A percentile compares a stretch with the other conserved stretches of the same genome.
Conservation (phyloP, 2,797 vertebrate genomes). For the Falco berigora region DNA sequence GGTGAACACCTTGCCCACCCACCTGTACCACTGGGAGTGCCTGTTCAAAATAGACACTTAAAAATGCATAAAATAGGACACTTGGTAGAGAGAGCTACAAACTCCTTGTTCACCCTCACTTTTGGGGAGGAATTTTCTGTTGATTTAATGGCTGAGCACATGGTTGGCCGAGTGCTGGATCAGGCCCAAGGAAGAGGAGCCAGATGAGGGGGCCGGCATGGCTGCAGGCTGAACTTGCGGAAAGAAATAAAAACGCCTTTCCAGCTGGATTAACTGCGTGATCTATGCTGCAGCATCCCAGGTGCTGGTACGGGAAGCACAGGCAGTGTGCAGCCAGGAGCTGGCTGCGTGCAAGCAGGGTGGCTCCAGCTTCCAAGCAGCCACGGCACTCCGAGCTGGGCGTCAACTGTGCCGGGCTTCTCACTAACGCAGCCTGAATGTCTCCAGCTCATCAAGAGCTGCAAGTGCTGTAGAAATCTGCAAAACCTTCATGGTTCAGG, state of each 20-base stretch:
- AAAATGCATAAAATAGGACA: rapidly evolving
- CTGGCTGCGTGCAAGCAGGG: background rate
- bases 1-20: background rate
- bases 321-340: background rate
- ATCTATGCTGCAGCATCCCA: rapidly evolving
- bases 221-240: background rate
- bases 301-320: background rate
- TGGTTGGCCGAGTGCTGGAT: background rate
- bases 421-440: background rate
- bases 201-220: background rate
- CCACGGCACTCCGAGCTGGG: background rate
- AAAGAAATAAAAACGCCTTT: background rate
- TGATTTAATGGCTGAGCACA: background rate
- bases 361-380: background rate
- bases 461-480: background rate
- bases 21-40: background rate
- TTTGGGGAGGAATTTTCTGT: background rate
- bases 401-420: background rate
- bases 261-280: background rate
- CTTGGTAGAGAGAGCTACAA: background rate
- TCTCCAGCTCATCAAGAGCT: background rate
- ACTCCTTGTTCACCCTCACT: background rate
- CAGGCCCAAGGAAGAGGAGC: background rate
- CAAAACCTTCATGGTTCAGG: background rate
- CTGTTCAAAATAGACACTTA: too few species aligned